Evolutionary conservation across 1,140 invertebrate species (phyloP).

Genomic region (Macrobrachium rosenbergii): DNA sequence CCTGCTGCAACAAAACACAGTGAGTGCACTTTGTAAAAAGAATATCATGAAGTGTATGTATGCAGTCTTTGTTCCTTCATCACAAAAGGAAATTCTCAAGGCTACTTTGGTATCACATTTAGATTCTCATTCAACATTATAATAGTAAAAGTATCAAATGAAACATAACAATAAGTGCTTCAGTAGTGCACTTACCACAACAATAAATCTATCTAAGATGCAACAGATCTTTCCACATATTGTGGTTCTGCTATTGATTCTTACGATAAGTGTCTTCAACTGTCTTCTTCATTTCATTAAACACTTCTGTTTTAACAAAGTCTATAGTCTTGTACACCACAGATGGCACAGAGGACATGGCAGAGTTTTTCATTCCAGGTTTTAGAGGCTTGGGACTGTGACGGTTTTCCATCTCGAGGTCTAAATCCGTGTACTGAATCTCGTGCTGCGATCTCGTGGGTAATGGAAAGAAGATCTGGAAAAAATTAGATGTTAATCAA

Average conservation of each 20-base stretch:
- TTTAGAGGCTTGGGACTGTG: conserved; percentile 35
- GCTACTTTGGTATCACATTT: no score
- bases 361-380: conserved; percentile 22
- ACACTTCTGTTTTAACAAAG: conserved; percentile 91
- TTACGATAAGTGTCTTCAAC: conserved; percentile 74
- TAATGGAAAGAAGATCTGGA: conserved; percentile 59
- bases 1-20: no score
- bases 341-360: conserved; percentile 34
- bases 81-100: no score
- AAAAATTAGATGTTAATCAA: conserved; percentile 5
- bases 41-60: no score
- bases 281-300: conserved; percentile 87
- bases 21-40: no score
- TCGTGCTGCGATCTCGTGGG: conserved; percentile 68
- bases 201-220: background rate
- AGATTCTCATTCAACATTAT: no score
- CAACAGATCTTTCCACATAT: background rate
- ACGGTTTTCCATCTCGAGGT: conserved; percentile 73
- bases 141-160: no score
- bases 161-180: no score
- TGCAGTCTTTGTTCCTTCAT: no score
- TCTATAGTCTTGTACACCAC: conserved; percentile 89
- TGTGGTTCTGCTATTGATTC: conserved; percentile 45
- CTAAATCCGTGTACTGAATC: conserved; percentile 83
- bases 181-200: no score